Evolutionary conservation across 1,140 invertebrate genomes (phyloP).

Genomic region (Bradysia coprophila): DNA sequence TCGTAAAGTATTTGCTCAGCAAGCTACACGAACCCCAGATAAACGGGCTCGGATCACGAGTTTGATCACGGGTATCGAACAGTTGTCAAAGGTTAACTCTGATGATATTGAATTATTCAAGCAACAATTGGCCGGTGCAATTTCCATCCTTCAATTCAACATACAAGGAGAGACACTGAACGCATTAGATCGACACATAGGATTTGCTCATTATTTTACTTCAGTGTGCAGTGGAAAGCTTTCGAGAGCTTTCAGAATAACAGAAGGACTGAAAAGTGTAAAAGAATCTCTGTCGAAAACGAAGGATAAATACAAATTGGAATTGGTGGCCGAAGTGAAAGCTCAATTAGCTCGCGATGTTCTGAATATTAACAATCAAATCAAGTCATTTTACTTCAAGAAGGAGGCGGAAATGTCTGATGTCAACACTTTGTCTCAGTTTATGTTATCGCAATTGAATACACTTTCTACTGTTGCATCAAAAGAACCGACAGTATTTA

Average conservation of each 20-base stretch:
- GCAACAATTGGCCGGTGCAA: background rate
- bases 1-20: too few species aligned
- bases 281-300: background rate
- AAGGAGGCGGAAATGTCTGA: background rate
- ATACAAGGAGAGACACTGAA: background rate
- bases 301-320: background rate
- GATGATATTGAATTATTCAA: background rate
- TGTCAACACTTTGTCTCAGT: background rate
- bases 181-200: background rate
- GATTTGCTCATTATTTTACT: background rate
- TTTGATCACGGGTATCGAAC: too few species aligned
- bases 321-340: background rate
- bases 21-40: background rate
- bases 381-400: background rate
- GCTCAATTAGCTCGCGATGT: background rate
- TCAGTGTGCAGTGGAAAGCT: background rate
- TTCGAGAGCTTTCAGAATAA: background rate
- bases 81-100: background rate
- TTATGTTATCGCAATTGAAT: background rate
- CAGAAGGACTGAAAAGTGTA: background rate
- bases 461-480: background rate
- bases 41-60: too few species aligned
- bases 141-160: background rate
- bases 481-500: background rate
- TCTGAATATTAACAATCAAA: background rate